phyloP scores from a whole-genome alignment of 2,113 vertebrate species.

The Pandion haliaetus region DNA sequence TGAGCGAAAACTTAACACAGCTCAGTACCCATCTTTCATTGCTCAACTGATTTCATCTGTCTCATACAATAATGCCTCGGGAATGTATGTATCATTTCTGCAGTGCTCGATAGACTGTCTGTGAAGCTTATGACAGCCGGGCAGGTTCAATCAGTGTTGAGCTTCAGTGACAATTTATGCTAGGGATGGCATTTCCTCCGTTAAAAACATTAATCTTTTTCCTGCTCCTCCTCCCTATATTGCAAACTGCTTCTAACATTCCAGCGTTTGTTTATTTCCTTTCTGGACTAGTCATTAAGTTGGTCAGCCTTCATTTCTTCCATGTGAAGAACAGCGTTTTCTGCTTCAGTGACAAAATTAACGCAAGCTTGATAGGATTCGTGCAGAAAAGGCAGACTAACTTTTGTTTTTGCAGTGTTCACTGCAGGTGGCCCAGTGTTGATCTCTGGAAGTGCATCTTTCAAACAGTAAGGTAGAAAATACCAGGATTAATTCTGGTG shows the following conservation, averaged over 20 bases:
- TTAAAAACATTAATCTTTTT: neutral
- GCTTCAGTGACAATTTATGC: neutral
- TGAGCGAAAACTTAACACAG: neutral
- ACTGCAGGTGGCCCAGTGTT: neutral
- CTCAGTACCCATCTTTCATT: neutral
- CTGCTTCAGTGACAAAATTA: neutral
- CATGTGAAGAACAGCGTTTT: neutral
- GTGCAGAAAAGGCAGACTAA: neutral
- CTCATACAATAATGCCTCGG: neutral
- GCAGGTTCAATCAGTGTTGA: neutral
- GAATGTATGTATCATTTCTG: neutral
- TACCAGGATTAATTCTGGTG: neutral
- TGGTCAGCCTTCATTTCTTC: neutral
- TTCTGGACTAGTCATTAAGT: neutral
- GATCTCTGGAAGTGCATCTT: neutral
- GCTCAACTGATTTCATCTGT: neutral
- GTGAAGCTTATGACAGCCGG: neutral
- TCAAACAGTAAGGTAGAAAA: neutral
- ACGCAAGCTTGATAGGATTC: neutral
- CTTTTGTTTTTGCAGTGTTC: neutral
- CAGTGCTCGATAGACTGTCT: neutral
- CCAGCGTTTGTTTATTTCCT: neutral
- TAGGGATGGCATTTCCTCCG: neutral
- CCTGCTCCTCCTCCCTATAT: neutral
- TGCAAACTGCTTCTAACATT: neutral